phyloP scores from a whole-genome alignment of 1,140 invertebrate species.

The Aricia agestis region DNA sequence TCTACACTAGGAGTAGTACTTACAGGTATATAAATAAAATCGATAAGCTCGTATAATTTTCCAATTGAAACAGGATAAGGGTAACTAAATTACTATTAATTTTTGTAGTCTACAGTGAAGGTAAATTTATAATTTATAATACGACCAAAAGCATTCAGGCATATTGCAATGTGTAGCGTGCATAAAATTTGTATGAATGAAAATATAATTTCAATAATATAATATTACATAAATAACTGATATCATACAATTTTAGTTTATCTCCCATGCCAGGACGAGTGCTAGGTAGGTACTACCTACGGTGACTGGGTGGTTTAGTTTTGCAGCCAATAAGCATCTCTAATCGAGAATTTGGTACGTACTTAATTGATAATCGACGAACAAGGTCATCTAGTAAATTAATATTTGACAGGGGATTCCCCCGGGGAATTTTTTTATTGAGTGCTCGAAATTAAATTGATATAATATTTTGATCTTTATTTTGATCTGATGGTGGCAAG shows the following conservation, averaged over 20 bases:
- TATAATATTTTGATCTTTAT: neutral
- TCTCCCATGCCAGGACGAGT: neutral
- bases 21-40: too few species aligned
- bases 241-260: neutral
- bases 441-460: neutral
- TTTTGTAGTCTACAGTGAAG: neutral
- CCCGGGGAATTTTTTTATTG: neutral
- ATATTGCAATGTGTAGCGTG: neutral
- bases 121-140: neutral
- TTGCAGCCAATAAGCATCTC: conserved; percentile 1
- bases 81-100: neutral
- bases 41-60: neutral
- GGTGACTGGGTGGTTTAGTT: conserved; percentile 8
- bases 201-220: neutral
- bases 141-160: neutral
- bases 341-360: neutral
- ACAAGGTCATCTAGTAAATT: neutral
- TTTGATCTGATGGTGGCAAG: neutral
- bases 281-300: neutral
- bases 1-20: neutral
- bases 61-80: neutral
- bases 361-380: neutral
- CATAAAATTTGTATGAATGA: neutral
- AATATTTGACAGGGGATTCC: neutral
- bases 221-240: neutral